Evolutionary conservation across 2,797 vertebrate genomes (phyloP).

Genomic region (Sebastolobus altivelis): DNA sequence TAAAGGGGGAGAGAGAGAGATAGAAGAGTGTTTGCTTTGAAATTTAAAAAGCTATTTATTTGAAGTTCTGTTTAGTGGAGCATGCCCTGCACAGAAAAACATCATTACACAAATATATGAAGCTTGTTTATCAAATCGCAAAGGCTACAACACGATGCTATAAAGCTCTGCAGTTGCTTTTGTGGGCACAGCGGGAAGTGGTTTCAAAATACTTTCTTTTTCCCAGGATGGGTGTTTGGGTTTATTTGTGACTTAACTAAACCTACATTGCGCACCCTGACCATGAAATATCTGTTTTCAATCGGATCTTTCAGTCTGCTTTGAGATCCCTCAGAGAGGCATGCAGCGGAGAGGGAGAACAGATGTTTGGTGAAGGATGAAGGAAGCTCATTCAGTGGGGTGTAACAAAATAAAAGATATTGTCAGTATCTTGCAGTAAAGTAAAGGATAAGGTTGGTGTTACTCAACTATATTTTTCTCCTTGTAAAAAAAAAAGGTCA

Average conservation of each 20-base stretch:
- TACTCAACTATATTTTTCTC: background rate
- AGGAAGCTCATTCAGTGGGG: background rate
- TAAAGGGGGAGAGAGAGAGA: slow-evolving; percentile 6
- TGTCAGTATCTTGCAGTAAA: background rate
- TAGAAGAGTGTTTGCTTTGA: slow-evolving; percentile 47
- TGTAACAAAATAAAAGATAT: background rate
- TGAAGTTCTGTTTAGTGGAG: slow-evolving; percentile 55
- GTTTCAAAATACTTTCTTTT: slow-evolving; percentile 12
- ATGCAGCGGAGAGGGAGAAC: background rate
- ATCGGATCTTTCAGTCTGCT: slow-evolving; percentile 12
- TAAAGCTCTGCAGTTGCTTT: slow-evolving; percentile 38
- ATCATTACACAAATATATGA: slow-evolving; percentile 64
- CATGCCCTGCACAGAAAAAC: slow-evolving; percentile 52
- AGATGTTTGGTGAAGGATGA: slow-evolving; percentile 16
- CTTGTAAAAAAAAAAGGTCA: background rate
- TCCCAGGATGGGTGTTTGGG: slow-evolving; percentile 10
- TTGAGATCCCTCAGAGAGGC: slow-evolving; percentile 10
- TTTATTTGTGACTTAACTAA: slow-evolving; percentile 35
- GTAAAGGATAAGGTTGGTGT: background rate
- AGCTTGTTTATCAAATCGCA: slow-evolving; percentile 64
- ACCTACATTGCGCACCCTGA: background rate
- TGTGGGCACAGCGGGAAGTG: slow-evolving; percentile 30
- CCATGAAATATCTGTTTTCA: slow-evolving; percentile 8
- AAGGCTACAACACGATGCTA: slow-evolving; percentile 22
- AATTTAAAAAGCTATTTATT: slow-evolving; percentile 62